phyloP scores from a whole-genome alignment of 2,113 vertebrate genomes.

The Gymnorhina tibicen region DNA sequence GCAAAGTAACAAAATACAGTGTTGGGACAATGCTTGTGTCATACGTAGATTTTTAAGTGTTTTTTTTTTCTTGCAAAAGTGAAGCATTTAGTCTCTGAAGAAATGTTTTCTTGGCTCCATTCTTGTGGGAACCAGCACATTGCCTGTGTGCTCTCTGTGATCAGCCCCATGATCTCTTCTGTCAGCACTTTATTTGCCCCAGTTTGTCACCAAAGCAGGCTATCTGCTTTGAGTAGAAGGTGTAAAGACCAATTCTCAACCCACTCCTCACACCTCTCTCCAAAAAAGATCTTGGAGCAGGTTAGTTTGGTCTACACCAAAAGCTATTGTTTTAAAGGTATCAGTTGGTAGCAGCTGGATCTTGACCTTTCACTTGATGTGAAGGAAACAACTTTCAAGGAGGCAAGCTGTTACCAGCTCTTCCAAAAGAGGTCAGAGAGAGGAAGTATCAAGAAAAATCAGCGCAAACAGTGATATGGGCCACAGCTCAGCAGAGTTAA shows the following conservation, averaged over 20 bases:
- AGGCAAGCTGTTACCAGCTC: neutral
- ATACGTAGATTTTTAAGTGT: neutral
- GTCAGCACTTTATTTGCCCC: neutral
- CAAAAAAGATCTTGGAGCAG: neutral
- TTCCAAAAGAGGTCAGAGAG: constrained; percentile 13
- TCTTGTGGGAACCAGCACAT: neutral
- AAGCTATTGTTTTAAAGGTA: constrained; percentile 24
- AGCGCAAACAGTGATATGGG: neutral
- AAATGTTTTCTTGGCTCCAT: neutral
- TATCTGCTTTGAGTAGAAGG: neutral
- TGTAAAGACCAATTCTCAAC: neutral
- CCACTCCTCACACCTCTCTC: neutral
- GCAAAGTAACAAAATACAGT: neutral
- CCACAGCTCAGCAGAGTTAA: constrained; percentile 1
- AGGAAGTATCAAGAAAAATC: neutral
- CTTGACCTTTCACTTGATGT: neutral
- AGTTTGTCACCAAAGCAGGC: neutral
- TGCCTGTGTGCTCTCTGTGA: neutral
- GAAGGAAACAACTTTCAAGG: neutral
- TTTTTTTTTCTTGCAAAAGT: neutral
- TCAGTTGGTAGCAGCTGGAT: neutral
- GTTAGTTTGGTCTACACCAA: neutral
- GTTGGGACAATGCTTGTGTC: neutral
- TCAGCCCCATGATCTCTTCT: neutral
- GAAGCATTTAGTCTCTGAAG: neutral